These are phyloP conservation scores for Crotalus viridis DNA, from an alignment of 2,113 vertebrate species.

Conservation along the genomic window DNA sequence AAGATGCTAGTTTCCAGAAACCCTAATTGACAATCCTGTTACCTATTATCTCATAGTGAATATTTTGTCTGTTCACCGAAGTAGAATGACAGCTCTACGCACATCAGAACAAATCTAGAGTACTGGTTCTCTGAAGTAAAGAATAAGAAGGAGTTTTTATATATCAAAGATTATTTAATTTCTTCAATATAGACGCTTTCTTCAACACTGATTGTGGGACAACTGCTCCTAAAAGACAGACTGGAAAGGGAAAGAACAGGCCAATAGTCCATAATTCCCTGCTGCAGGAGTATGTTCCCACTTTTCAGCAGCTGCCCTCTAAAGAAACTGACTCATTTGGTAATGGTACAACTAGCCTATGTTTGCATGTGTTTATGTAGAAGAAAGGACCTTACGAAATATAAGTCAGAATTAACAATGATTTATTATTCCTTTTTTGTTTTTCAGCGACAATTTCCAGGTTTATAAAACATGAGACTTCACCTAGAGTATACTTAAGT, in stretches of 20 bases:
- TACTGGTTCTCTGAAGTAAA: neutral
- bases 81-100: neutral
- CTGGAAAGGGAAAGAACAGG: neutral
- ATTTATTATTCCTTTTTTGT: constrained; percentile 15
- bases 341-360: neutral
- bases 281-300: neutral
- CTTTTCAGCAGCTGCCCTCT: neutral
- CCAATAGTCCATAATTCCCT: neutral
- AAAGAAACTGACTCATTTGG: neutral
- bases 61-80: neutral
- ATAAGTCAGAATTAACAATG: neutral
- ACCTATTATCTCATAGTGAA: neutral
- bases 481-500: neutral
- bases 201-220: neutral
- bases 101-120: neutral
- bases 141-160: neutral
- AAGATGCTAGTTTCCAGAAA: neutral
- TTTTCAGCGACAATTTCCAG: neutral
- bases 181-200: neutral
- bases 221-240: neutral
- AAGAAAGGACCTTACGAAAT: neutral
- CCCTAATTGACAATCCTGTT: neutral
- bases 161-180: neutral
- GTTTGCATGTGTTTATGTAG: neutral
- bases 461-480: neutral